Conservation (phyloP, 1,140 invertebrate species). For the Rhyacophila brunnea region DNA sequence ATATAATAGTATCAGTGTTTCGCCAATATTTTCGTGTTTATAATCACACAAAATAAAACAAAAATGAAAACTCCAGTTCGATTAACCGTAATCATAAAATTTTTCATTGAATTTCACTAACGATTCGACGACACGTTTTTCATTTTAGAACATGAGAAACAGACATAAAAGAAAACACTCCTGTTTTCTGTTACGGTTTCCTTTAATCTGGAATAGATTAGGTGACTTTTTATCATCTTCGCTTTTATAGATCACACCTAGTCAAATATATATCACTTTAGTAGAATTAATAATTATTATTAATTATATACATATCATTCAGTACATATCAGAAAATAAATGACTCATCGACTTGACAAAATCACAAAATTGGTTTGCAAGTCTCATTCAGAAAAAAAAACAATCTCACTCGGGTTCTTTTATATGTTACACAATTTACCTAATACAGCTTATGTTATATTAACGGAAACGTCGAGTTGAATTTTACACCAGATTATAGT, state of each 20-base stretch:
- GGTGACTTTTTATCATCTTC: not conserved
- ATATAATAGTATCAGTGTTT: too few relatives aligned
- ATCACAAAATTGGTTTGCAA: conserved; percentile 7
- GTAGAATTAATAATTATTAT: not conserved
- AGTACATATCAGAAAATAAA: not conserved
- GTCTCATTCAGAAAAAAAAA: conserved; percentile 1
- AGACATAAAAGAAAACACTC: not conserved
- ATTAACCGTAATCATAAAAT: not conserved
- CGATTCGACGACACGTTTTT: not conserved
- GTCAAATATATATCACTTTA: not conserved
- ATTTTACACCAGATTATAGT: conserved; percentile 28
- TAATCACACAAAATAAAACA: not conserved
- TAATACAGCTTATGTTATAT: conserved; percentile 29
- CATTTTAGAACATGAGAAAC: not conserved
- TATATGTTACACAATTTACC: conserved; percentile 29
- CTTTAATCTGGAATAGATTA: not conserved
- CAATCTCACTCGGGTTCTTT: conserved; percentile 32
- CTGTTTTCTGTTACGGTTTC: too few relatives aligned
- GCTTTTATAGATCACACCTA: not conserved
- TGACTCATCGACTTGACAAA: conserved; percentile 16
- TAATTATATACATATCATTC: not conserved
- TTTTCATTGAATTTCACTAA: not conserved
- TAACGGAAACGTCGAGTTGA: conserved; percentile 24
- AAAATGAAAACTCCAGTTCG: not conserved
- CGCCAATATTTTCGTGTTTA: not conserved